These are phyloP conservation scores for Numenius arquata DNA, from an alignment of 2,113 vertebrate species.

Conservation along the genomic window DNA sequence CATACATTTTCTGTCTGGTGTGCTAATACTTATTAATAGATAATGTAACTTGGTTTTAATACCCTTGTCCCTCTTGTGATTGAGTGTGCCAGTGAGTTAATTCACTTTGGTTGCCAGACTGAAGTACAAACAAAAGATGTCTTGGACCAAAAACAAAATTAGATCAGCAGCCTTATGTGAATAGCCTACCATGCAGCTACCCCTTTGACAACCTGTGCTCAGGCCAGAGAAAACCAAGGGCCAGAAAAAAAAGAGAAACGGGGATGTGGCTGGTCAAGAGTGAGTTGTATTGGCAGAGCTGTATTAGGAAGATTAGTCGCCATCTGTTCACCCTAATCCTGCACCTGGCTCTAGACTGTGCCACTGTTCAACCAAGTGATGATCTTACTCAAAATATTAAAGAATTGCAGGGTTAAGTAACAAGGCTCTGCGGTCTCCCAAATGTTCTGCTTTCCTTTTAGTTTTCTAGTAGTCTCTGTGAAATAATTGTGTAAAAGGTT, in stretches of 20 bases:
- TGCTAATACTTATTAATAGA: not conserved
- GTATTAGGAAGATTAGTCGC: constrained; percentile 39
- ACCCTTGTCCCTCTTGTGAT: not conserved
- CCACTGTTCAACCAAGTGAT: not conserved
- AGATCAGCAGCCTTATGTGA: constrained; percentile 15
- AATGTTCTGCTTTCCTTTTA: not conserved
- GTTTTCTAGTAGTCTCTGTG: not conserved
- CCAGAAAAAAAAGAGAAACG: not conserved
- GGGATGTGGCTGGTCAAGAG: constrained; percentile 14
- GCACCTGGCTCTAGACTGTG: constrained; percentile 35
- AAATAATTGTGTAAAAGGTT: not conserved
- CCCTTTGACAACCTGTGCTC: not conserved
- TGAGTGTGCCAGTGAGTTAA: not conserved
- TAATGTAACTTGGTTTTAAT: not conserved
- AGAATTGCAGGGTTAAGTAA: not conserved
- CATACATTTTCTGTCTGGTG: not conserved
- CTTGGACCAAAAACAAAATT: constrained; percentile 5
- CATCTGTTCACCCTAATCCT: constrained; percentile 57
- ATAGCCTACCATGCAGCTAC: not conserved
- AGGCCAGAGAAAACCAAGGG: not conserved
- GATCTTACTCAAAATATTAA: constrained; percentile 9
- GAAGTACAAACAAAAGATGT: not conserved
- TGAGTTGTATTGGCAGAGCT: constrained; percentile 34
- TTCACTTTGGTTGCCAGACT: not conserved
- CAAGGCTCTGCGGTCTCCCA: not conserved